Conservation (phyloP, 2,888 invertebrate species). For the Malthinus seriepunctatus region DNA sequence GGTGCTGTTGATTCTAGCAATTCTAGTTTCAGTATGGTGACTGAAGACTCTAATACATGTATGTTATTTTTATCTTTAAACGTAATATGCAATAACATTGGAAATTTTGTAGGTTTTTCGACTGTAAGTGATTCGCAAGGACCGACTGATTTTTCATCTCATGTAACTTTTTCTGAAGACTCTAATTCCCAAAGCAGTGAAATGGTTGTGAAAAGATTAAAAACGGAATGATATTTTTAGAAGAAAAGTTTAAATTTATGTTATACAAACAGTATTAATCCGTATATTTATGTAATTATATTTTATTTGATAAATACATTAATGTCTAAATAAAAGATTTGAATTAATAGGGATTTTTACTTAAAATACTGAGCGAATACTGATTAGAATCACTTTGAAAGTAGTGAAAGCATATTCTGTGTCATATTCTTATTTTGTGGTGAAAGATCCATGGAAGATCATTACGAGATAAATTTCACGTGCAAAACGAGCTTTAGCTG, state of each 20-base stretch:
- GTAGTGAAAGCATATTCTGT: too few relatives aligned
- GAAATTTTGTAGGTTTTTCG: constrained; percentile 72
- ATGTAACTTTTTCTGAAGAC: constrained; percentile 87
- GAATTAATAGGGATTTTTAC: not conserved
- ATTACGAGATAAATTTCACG: too few relatives aligned
- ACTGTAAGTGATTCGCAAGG: constrained; percentile 91
- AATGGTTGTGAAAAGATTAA: constrained; percentile 74
- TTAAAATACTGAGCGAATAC: too few relatives aligned
- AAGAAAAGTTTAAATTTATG: not conserved
- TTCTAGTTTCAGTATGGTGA: constrained; percentile 77
- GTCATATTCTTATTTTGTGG: too few relatives aligned
- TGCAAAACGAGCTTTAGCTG: too few relatives aligned
- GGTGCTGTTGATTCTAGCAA: constrained; percentile 73
- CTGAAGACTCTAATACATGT: constrained; percentile 93
- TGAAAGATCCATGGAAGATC: too few relatives aligned
- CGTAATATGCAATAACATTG: constrained; percentile 1
- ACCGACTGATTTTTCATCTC: constrained; percentile 80
- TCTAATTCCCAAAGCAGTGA: constrained; percentile 89
- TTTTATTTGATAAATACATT: not conserved
- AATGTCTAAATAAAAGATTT: not conserved
- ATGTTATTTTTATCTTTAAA: constrained; percentile 47
- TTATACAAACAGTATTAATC: not conserved
- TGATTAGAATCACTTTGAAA: too few relatives aligned
- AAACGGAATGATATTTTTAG: constrained; percentile 63
- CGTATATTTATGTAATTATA: too few relatives aligned